phyloP scores from a whole-genome alignment of 2,888 invertebrate genomes.

The Amphipoea oculea region DNA sequence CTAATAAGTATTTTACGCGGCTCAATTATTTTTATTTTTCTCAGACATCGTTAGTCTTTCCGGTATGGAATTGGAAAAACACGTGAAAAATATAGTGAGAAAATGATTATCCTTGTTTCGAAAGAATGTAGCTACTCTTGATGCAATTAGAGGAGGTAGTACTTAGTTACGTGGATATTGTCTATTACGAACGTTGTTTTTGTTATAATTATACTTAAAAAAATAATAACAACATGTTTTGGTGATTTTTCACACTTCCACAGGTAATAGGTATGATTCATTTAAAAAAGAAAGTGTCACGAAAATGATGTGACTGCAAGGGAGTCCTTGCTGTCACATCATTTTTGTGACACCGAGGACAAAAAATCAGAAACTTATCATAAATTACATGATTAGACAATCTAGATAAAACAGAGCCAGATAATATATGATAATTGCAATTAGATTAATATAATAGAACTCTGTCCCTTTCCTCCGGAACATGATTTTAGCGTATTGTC shows the following conservation, averaged over 20 bases:
- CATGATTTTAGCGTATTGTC: constrained; percentile 4
- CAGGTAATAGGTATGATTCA: background rate
- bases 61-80: background rate
- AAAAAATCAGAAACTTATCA: constrained; percentile 18
- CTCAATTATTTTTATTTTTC: background rate
- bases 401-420: constrained; percentile 17
- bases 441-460: constrained; percentile 20
- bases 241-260: background rate
- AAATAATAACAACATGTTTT: background rate
- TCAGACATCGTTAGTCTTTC: background rate
- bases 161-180: background rate
- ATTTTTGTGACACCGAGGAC: no score
- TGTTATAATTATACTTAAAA: background rate
- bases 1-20: background rate
- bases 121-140: constrained; percentile 1
- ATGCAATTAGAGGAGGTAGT: background rate
- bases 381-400: constrained; percentile 22
- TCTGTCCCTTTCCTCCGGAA: background rate
- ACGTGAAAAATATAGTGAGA: background rate
- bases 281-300: background rate
- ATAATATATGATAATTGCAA: constrained; percentile 29
- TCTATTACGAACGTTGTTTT: background rate
- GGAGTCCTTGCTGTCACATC: no score
- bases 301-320: background rate
- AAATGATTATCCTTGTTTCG: background rate